phyloP scores from a whole-genome alignment of 1,140 invertebrate species.

The Ceratina japonica region DNA sequence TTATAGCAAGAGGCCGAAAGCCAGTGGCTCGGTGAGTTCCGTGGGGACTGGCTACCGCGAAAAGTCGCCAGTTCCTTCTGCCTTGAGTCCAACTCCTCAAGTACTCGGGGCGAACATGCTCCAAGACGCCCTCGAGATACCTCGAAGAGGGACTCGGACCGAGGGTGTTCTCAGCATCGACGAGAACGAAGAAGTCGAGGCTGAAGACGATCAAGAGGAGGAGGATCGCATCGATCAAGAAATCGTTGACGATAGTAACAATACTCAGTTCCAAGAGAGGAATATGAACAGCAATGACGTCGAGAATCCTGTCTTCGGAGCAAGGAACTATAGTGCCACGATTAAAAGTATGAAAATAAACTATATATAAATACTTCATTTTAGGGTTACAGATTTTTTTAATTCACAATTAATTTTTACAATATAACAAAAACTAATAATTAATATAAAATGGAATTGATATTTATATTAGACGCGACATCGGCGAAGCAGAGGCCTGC shows the following conservation, averaged over 20 bases:
- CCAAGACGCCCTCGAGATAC: slow-evolving; percentile 68
- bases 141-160: slow-evolving; percentile 48
- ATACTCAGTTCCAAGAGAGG: slow-evolving; percentile 3
- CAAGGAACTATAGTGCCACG: slow-evolving; percentile 75
- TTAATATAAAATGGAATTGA: too few species aligned
- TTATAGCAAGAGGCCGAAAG: slow-evolving; percentile 80
- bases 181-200: slow-evolving; percentile 25
- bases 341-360: slow-evolving; percentile 78
- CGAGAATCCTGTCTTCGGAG: slow-evolving; percentile 76
- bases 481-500: slow-evolving; percentile 69
- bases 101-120: slow-evolving; percentile 74
- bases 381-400: too few species aligned
- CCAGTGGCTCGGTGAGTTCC: slow-evolving; percentile 73
- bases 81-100: slow-evolving; percentile 73
- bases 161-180: slow-evolving; percentile 22
- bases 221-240: slow-evolving; percentile 33
- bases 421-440: too few species aligned
- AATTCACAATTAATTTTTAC: too few species aligned
- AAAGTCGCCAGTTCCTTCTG: slow-evolving; percentile 76
- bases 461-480: slow-evolving; percentile 52
- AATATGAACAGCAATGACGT: slow-evolving; percentile 62
- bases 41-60: slow-evolving; percentile 75
- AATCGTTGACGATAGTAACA: slow-evolving; percentile 20
- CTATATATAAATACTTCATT: too few species aligned
- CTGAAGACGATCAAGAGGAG: slow-evolving; percentile 1